Conservation (phyloP, 2,888 invertebrate species). For the Elysia crispata region DNA sequence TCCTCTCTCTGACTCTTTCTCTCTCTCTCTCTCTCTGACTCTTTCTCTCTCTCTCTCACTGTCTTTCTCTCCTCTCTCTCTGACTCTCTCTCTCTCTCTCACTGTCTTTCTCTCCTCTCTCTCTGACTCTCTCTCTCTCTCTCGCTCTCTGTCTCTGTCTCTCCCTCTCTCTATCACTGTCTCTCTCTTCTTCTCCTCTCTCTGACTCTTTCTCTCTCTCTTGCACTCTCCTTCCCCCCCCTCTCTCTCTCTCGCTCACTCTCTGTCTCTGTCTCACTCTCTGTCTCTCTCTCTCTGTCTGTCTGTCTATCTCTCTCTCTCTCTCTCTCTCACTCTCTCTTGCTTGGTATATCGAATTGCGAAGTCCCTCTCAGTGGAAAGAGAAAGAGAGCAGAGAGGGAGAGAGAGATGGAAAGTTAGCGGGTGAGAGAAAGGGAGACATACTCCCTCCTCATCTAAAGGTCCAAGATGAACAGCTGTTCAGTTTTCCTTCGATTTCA, state of each 20-base stretch:
- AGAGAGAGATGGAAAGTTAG: no score
- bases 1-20: neutral
- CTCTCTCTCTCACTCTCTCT: neutral
- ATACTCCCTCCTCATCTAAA: no score
- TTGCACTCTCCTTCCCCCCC: no score
- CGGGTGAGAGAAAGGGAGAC: no score
- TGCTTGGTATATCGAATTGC: no score
- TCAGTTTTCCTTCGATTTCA: no score
- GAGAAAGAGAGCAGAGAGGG: no score
- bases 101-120: neutral
- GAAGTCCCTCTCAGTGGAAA: no score
- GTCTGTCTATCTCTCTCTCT: neutral
- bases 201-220: neutral
- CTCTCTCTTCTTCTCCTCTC: neutral
- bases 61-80: neutral
- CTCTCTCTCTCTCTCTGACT: neutral
- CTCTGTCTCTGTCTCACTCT: neutral
- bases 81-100: neutral
- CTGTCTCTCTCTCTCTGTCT: neutral
- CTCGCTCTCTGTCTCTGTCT: neutral
- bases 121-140: neutral
- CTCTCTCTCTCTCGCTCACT: conserved; percentile 5
- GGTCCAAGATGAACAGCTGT: no score
- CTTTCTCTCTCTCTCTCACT: neutral
- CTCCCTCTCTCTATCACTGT: neutral